Base-by-base conservation (phyloP, 2,888 invertebrate genomes). In the Ennomos erosarius region DNA sequence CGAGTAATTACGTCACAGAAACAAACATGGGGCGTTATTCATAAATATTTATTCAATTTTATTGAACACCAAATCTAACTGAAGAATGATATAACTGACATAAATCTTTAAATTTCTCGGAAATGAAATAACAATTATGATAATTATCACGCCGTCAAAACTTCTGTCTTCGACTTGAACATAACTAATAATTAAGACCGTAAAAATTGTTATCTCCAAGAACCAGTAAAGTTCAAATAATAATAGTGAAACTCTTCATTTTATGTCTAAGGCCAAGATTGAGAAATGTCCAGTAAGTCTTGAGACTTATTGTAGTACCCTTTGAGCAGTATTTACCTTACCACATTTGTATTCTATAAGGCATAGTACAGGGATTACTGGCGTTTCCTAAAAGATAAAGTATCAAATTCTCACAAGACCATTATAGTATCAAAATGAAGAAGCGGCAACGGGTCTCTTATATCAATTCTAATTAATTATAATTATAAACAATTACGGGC, bases 401-500 rank as follows among this genome's bases (percentile, higher is more conserved):
- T 85, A 88, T 87, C 84, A 83, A 83, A 85, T 85, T 88, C 86
- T 85, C 86, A 83, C 79, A 83, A 72, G 70, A 73, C 76, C 79
- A 84, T 85, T 81, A 81, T 71, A 72, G 73, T 78, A 83, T 80
- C 81, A 81, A 78, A 83, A 82, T 74, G 75, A 76, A 85, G 82
- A 82, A 79, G 81, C 80, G 74, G 78, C 75, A 77, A 81, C 79
- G 73, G 71, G 74, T 81, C 40, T 47, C 45, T 34, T 81, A 81
- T 76, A 68, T 70, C 78, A 85, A 87, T 82, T 85, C 79, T 82
- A 90, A 90, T 88, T 83, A 89, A 90, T 86, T 85, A 86, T 88
- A 89, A 91, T 90, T 90, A 88, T 83, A 87, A 90, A 87, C 85
- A 90, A 90, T 91, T 89, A 89, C 81, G 73, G 75, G 70, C 75